A percentile compares a stretch with the other conserved stretches of the same genome.
Evolutionary conservation across 30 jellyfish, hydroid and myxozoan genomes (phyloP).

Genomic region (Cassiopea andromeda): DNA sequence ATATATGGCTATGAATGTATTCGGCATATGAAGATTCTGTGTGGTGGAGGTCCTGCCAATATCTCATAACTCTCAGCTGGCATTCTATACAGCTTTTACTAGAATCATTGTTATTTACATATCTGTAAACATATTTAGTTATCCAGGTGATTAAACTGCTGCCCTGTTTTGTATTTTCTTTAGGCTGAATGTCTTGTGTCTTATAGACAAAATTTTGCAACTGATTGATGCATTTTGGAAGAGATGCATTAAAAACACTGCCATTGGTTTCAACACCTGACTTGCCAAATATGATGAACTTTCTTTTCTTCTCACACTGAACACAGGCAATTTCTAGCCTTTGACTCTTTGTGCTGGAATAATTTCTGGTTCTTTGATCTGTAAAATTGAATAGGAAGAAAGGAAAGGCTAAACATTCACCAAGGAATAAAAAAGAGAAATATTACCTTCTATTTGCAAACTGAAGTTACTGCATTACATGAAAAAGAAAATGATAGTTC

Average conservation of each 20-base stretch:
- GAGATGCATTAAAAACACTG: background rate
- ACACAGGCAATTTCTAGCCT: background rate
- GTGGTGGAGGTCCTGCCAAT: background rate
- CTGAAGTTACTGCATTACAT: too few relatives aligned
- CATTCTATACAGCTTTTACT: background rate
- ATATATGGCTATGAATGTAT: background rate
- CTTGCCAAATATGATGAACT: background rate
- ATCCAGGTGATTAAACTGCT: background rate
- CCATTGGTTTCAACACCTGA: background rate
- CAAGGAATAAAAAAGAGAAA: too few relatives aligned
- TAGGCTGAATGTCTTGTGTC: too few relatives aligned
- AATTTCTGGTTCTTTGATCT: background rate
- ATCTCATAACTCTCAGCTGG: background rate
- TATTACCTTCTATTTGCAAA: too few relatives aligned
- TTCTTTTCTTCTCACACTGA: slow-evolving; percentile 36
- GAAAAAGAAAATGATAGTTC: too few relatives aligned
- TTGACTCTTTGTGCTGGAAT: background rate
- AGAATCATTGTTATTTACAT: background rate
- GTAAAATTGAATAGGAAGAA: background rate
- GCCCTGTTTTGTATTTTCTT: background rate
- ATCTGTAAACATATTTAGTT: background rate
- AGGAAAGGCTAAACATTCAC: background rate
- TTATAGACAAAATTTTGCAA: background rate
- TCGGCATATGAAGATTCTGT: background rate
- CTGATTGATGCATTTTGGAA: background rate